These are phyloP conservation scores for Sorex araneus DNA, from an alignment of 2,113 vertebrate species.

Conservation along the genomic window DNA sequence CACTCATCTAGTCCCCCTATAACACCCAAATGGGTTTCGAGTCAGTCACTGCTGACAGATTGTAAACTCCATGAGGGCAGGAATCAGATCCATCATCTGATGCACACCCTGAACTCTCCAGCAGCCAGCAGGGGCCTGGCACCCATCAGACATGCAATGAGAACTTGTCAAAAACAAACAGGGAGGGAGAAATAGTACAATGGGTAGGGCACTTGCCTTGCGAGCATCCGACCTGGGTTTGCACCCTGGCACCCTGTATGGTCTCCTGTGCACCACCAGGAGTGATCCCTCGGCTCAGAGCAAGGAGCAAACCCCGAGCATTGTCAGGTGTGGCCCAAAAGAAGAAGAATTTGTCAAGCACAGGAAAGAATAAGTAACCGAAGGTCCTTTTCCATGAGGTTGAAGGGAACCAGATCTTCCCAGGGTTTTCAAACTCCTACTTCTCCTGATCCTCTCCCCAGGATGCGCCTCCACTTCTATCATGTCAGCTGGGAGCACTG, in stretches of 20 bases:
- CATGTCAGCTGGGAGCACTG: neutral
- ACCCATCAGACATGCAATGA: no score
- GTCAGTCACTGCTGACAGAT: neutral
- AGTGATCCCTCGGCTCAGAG: no score
- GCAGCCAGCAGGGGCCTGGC: no score
- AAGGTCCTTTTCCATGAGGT: neutral
- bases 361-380: constrained; percentile 7
- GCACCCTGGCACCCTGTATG: no score
- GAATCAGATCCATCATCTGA: neutral
- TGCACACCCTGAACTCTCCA: no score
- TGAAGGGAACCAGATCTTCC: neutral
- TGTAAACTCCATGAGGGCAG: neutral
- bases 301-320: no score
- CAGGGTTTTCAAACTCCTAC: no score
- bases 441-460: neutral
- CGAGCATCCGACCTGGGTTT: no score
- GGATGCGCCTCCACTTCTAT: neutral
- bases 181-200: no score
- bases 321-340: neutral
- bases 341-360: neutral
- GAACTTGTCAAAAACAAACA: no score
- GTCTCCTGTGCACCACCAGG: no score
- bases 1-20: neutral
- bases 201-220: no score
- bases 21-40: neutral